Conservation (phyloP, 1,140 invertebrate species). For the Aphaenogaster ashmeadi region DNA sequence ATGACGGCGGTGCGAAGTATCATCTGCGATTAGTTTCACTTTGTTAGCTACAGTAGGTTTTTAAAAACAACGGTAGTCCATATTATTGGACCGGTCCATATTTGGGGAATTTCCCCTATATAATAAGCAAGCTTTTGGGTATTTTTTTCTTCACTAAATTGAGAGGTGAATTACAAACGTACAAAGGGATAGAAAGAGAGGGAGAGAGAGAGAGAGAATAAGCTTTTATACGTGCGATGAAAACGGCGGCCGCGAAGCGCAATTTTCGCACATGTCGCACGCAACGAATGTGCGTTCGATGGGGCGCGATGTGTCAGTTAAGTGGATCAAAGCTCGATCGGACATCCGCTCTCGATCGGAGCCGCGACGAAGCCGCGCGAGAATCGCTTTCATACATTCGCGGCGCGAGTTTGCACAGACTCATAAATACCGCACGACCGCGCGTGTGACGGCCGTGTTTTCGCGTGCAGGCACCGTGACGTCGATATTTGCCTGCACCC, state of each 20-base stretch:
- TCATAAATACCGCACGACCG: slow-evolving; percentile 54
- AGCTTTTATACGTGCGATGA: not conserved
- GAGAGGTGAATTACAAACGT: not conserved
- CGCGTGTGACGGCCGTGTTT: slow-evolving; percentile 49
- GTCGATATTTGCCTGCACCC: slow-evolving; percentile 44
- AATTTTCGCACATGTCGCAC: slow-evolving; percentile 39
- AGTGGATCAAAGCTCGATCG: slow-evolving; percentile 68
- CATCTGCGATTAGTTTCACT: too few species aligned
- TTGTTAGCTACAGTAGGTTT: too few species aligned
- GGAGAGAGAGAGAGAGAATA: not conserved
- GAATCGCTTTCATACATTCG: slow-evolving; percentile 66
- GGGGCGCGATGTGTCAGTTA: slow-evolving; percentile 33
- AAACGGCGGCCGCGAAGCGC: not conserved
- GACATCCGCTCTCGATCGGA: not conserved
- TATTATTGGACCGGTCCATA: too few species aligned
- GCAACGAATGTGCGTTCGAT: slow-evolving; percentile 46
- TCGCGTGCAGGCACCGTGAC: slow-evolving; percentile 42
- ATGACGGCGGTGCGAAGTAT: too few species aligned
- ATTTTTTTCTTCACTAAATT: not conserved
- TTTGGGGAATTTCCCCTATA: too few species aligned
- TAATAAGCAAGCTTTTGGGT: not conserved
- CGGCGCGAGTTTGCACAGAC: slow-evolving; percentile 43
- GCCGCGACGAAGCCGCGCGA: slow-evolving; percentile 4
- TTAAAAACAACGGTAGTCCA: too few species aligned
- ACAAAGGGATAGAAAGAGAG: not conserved